Evolutionary conservation across 2,888 invertebrate species (phyloP).

Genomic region (Metacarcinus magister): DNA sequence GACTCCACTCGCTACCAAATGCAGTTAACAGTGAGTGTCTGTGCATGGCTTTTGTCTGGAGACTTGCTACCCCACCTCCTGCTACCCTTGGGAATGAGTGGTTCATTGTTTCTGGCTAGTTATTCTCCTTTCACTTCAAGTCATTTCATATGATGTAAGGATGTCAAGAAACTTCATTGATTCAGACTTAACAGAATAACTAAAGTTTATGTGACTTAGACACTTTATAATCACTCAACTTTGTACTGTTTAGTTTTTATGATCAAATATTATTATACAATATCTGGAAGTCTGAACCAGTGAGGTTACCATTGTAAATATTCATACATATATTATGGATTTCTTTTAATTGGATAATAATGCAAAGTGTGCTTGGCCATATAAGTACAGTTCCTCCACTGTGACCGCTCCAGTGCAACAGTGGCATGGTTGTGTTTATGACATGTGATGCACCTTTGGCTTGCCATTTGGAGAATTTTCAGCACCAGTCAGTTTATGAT

Average conservation of each 20-base stretch:
- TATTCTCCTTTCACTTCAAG: not conserved
- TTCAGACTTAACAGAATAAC: not conserved
- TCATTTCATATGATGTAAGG: not conserved
- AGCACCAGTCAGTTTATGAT: not conserved
- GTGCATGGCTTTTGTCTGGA: constrained; percentile 74
- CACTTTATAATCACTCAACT: not conserved
- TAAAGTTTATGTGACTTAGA: no score
- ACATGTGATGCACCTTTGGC: not conserved
- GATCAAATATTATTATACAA: not conserved
- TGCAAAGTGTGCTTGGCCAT: not conserved
- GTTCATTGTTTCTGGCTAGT: constrained; percentile 5
- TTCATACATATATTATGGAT: not conserved
- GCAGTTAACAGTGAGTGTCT: constrained; percentile 84
- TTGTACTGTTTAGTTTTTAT: not conserved
- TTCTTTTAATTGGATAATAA: not conserved
- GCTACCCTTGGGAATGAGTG: constrained; percentile 33
- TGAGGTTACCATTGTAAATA: not conserved
- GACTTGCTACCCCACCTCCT: constrained; percentile 32
- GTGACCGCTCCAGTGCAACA: not conserved
- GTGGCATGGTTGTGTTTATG: not conserved
- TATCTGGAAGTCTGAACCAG: not conserved
- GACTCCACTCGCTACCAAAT: constrained; percentile 84
- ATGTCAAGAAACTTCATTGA: not conserved
- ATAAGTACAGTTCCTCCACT: not conserved
- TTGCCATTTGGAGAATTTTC: not conserved